Conservation (phyloP, 1,140 invertebrate species). For the Zaprionus ghesquierei region DNA sequence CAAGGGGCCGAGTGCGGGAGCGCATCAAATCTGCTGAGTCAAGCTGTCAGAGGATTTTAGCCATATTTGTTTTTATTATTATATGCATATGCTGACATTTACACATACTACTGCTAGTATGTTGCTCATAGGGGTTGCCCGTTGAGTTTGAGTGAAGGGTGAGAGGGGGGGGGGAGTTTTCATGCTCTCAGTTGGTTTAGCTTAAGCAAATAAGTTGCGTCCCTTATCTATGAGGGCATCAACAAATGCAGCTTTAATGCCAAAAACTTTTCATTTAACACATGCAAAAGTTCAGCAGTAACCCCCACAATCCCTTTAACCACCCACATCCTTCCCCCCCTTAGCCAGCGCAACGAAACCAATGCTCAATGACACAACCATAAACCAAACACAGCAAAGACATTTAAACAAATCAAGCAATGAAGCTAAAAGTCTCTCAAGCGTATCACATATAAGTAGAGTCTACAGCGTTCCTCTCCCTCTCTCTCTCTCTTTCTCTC, state of each 20-base stretch:
- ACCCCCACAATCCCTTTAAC: constrained; percentile 29
- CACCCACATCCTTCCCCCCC: neutral
- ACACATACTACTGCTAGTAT: constrained; percentile 32
- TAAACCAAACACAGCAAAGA: constrained; percentile 80
- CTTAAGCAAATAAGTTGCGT: constrained; percentile 73
- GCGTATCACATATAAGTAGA: constrained; percentile 64
- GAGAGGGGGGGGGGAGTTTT: neutral
- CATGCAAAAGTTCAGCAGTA: constrained; percentile 46
- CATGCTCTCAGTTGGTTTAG: constrained; percentile 53
- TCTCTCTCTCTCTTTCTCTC: neutral
- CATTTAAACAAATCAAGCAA: constrained; percentile 80
- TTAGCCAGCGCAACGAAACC: neutral
- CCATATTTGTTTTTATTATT: constrained; percentile 79
- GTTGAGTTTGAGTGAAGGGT: neutral
- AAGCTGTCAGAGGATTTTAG: constrained; percentile 70
- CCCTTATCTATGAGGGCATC: constrained; percentile 72
- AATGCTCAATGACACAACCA: constrained; percentile 62
- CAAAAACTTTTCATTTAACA: constrained; percentile 73
- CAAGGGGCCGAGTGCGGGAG: neutral
- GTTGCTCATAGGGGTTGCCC: constrained; percentile 4
- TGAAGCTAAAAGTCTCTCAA: constrained; percentile 78
- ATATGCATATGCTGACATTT: constrained; percentile 80
- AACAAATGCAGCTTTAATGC: constrained; percentile 63
- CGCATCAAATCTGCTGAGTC: constrained; percentile 64
- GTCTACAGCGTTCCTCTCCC: constrained; percentile 7